Conservation (phyloP, 2,113 vertebrate species). For the Tauraco erythrolophus region DNA sequence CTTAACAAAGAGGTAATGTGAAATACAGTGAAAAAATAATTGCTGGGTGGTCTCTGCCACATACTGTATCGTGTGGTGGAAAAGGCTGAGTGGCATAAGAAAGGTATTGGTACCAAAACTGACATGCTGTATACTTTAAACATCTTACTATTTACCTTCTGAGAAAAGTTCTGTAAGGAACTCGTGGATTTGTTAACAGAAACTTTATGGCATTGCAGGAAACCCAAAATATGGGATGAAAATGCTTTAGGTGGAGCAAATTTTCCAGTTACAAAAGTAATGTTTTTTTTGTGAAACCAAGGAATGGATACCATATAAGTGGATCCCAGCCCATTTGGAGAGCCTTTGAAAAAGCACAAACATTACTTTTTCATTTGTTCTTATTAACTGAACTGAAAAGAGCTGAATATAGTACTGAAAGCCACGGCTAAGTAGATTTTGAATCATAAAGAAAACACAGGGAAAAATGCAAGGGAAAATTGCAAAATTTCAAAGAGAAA, state of each 20-base stretch:
- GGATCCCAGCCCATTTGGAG: conserved; percentile 52
- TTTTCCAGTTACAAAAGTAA: conserved; percentile 73
- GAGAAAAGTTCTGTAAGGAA: conserved; percentile 45
- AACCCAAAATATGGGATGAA: conserved; percentile 56
- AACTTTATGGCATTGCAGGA: conserved; percentile 61
- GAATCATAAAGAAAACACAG: not conserved
- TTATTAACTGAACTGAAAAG: conserved; percentile 14
- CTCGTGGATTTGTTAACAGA: conserved; percentile 53
- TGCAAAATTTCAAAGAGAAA: not conserved
- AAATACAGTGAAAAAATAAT: conserved; percentile 41
- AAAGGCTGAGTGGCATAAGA: conserved; percentile 10
- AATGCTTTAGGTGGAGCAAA: conserved; percentile 57
- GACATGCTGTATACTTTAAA: conserved; percentile 37
- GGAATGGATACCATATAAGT: conserved; percentile 47
- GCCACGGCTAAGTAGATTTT: not conserved
- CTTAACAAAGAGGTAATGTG: conserved; percentile 57
- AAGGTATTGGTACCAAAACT: conserved; percentile 3
- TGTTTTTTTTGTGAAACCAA: conserved; percentile 40
- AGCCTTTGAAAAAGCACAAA: conserved; percentile 45
- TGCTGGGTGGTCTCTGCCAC: conserved; percentile 51
- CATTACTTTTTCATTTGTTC: conserved; percentile 48
- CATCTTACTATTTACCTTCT: conserved; percentile 31
- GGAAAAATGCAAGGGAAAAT: not conserved
- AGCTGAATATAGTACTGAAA: not conserved
- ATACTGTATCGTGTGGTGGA: conserved; percentile 11